Evolutionary conservation across 1,140 invertebrate genomes (phyloP).

Genomic region (Psilanteris sp.): DNA sequence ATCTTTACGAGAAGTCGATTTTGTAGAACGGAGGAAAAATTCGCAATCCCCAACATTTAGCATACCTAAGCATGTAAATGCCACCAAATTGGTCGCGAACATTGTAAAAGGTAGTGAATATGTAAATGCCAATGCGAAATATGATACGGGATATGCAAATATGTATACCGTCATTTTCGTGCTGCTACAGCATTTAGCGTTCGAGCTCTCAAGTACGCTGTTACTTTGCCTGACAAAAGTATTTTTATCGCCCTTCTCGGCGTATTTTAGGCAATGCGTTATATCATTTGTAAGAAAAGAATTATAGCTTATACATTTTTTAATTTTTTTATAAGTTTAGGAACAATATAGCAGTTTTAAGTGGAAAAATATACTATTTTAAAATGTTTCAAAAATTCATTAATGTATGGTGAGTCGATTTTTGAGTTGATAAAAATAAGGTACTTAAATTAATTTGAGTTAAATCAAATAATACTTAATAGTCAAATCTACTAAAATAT

Average conservation of each 20-base stretch:
- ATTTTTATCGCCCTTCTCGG: conserved; percentile 47
- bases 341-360: too few species aligned
- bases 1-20: conserved; percentile 37
- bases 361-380: too few species aligned
- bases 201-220: conserved; percentile 34
- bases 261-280: conserved; percentile 49
- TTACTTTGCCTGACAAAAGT: conserved; percentile 49
- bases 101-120: conserved; percentile 46
- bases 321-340: too few species aligned
- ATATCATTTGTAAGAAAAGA: conserved; percentile 14
- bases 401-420: too few species aligned
- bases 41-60: conserved; percentile 28
- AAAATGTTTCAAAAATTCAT: too few species aligned
- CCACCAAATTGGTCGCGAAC: conserved; percentile 48
- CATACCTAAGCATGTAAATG: conserved; percentile 50
- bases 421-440: too few species aligned
- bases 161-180: conserved; percentile 51
- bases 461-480: too few species aligned
- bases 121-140: conserved; percentile 54
- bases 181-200: conserved; percentile 44
- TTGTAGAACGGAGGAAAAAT: conserved; percentile 36
- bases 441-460: too few species aligned
- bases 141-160: conserved; percentile 58
- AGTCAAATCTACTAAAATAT: too few species aligned
- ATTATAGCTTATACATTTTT: conserved; percentile 11